Base-by-base conservation (phyloP, 2,797 vertebrate genomes). In the Iguana delicatissima region DNA sequence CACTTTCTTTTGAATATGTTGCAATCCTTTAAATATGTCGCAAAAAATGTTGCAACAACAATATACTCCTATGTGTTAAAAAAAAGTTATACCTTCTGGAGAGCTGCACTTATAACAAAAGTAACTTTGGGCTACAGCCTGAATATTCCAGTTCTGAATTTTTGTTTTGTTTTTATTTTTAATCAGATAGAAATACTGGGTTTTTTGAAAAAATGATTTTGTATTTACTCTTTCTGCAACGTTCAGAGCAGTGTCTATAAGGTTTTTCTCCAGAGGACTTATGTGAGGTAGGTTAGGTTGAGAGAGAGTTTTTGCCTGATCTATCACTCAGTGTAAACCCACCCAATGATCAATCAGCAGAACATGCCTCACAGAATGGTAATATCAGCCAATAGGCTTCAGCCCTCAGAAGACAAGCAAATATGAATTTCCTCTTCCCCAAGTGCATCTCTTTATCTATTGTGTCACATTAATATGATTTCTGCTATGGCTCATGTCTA, bases 11-110 rank as follows among this genome's bases (percentile, higher is more conserved):
- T 57, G 57, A 57, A 57, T 57, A 57, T 57, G 57, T 57, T 57
- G 14, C 57, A 57, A 57, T 14, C 13, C 14, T 57, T 16, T 57
- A 55, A 89, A 90, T 8, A 32, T 6, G 50, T 1, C 13, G 1
- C 55, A 55, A 55, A 10, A 55, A 55, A 55, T 55, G 57, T 18
- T 14, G 10, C 13, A 18, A 73, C 32, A 26, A 18, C 18, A 80
- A 1, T 67, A 26, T 16, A 67, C 26, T 9, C 64, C 64, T 29
- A 4, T 1, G 3, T 38, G 10, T 38, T 86, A 86, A 74, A 6
- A 46, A 4, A 35, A 73, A 2, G 0, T 0, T 73, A 5, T 9
- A 26, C 20, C 16, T 0, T 0, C 77, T 0, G 62, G 46, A 14
- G 69, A 69, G 32, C 64, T 92, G 26, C 0, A 0, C 5, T n/a